Conservation (phyloP, 1,140 invertebrate species). For the Gerris buenoi region DNA sequence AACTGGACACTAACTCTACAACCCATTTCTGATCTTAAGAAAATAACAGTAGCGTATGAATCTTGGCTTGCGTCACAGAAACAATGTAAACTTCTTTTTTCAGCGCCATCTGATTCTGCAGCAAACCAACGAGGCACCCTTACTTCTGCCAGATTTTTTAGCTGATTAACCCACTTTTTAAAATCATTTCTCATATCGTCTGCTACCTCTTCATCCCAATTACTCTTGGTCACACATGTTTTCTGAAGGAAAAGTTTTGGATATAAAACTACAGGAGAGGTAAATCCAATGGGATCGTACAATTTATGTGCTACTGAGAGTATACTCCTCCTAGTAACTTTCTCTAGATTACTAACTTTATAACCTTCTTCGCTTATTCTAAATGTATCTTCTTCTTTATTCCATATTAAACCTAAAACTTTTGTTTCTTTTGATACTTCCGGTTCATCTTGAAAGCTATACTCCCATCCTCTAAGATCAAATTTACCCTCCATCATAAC, state of each 20-base stretch:
- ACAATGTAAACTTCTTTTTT: slow-evolving; percentile 19
- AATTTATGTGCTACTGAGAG: neutral
- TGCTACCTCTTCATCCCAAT: neutral
- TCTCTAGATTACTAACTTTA: neutral
- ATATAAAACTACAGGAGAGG: neutral
- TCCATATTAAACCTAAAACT: neutral
- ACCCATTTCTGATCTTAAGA: slow-evolving; percentile 13
- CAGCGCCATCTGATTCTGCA: neutral
- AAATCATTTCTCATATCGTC: neutral
- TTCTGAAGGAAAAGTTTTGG: neutral
- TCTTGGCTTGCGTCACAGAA: slow-evolving; percentile 27
- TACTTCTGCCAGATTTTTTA: neutral
- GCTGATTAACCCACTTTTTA: neutral
- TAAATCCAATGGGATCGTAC: neutral
- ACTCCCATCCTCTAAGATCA: neutral
- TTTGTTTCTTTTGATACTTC: neutral
- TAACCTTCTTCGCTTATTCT: neutral
- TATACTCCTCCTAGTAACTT: neutral
- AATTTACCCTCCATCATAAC: neutral
- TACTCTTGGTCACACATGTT: neutral
- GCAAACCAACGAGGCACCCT: neutral
- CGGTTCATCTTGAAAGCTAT: neutral
- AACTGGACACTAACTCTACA: slow-evolving; percentile 7
- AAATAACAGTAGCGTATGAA: slow-evolving; percentile 23
- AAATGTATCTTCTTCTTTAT: slow-evolving; percentile 2